Conservation (phyloP, 1,140 invertebrate species). For the Drosophila orena region DNA sequence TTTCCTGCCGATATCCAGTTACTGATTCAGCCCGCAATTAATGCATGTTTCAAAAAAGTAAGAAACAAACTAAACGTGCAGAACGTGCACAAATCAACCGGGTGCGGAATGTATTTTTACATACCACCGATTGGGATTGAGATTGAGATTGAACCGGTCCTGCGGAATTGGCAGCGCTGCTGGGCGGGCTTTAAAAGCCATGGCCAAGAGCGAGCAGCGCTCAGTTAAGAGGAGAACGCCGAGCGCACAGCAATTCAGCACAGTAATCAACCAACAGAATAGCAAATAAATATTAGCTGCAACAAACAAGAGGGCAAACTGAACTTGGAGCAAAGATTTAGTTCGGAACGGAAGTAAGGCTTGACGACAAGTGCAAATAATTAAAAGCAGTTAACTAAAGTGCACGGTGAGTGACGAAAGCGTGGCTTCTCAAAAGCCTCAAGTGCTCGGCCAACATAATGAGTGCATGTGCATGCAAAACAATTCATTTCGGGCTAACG, state of each 20-base stretch:
- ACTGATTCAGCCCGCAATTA: constrained; percentile 21
- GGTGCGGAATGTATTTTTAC: constrained; percentile 28
- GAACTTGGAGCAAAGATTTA: constrained; percentile 30
- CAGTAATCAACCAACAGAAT: too few relatives aligned
- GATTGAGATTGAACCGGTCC: constrained; percentile 62
- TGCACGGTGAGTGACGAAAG: constrained; percentile 63
- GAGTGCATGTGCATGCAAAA: constrained; percentile 29
- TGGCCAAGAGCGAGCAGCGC: constrained; percentile 52
- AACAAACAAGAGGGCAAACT: constrained; percentile 4
- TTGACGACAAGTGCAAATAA: constrained; percentile 70
- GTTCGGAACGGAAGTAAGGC: constrained; percentile 55
- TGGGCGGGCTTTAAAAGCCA: constrained; percentile 68
- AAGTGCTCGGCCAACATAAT: constrained; percentile 56
- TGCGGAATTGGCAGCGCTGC: constrained; percentile 33
- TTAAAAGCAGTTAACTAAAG: constrained; percentile 72
- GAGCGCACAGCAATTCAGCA: constrained; percentile 39
- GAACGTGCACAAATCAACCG: constrained; percentile 32
- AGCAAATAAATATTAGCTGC: constrained; percentile 7
- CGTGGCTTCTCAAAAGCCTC: constrained; percentile 31
- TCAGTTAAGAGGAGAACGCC: constrained; percentile 62
- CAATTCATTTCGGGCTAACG: constrained; percentile 12
- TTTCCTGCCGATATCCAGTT: not conserved
- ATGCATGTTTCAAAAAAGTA: constrained; percentile 1
- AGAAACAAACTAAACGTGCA: constrained; percentile 19
- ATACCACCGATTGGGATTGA: not conserved